These are phyloP conservation scores for Rhyacophila evoluta DNA, from an alignment of 2,888 invertebrate species.

Conservation along the genomic window DNA sequence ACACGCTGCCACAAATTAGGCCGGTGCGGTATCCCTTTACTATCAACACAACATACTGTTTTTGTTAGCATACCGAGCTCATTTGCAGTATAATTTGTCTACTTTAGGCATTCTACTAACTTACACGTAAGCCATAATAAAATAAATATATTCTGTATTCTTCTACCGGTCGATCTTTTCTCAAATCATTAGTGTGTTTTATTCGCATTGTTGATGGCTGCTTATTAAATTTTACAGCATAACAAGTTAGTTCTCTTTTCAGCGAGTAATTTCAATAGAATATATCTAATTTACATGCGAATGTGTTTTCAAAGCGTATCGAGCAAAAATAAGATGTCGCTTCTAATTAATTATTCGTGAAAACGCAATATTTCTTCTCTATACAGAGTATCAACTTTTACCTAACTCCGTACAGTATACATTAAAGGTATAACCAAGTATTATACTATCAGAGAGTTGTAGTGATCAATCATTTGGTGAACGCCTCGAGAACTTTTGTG, in stretches of 20 bases:
- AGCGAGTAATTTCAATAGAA: background rate
- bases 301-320: background rate
- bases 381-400: background rate
- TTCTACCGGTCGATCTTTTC: too few relatives aligned
- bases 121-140: too few relatives aligned
- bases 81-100: too few relatives aligned
- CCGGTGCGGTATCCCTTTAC: too few relatives aligned
- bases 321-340: conserved; percentile 3
- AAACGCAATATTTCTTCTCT: background rate
- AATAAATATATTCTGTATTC: too few relatives aligned
- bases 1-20: too few relatives aligned
- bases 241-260: background rate
- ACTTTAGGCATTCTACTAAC: too few relatives aligned
- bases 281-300: background rate
- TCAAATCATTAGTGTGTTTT: too few relatives aligned
- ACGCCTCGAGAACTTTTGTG: background rate
- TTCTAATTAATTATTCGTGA: background rate
- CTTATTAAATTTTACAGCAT: background rate
- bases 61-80: too few relatives aligned
- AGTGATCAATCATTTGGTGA: background rate
- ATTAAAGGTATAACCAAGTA: too few relatives aligned
- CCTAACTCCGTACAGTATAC: background rate
- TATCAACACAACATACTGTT: too few relatives aligned
- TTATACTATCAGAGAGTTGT: too few relatives aligned
- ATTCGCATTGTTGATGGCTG: background rate